Percentiles rank a stretch among this genome's conserved stretches.
Evolutionary conservation across 2,797 vertebrate genomes (phyloP).

Genomic region (Syndactyla subalaris): DNA sequence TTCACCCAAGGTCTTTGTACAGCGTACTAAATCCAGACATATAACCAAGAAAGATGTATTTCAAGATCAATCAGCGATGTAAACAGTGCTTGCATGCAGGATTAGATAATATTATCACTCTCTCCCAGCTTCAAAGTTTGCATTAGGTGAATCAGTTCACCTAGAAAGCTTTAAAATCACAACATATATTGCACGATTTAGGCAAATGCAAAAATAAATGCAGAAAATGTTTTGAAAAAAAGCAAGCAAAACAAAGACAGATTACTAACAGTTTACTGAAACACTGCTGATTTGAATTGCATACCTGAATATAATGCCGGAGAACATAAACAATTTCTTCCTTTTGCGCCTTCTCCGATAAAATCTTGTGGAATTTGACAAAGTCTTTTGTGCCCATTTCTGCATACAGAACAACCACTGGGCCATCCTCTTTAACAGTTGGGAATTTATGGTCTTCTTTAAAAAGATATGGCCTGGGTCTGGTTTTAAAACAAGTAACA

Average conservation of each 20-base stretch:
- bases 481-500: conserved; percentile 73
- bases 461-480: conserved; percentile 89
- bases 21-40: not conserved
- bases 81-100: not conserved
- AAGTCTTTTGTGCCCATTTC: conserved; percentile 95
- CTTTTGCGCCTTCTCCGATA: conserved; percentile 85
- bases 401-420: conserved; percentile 91
- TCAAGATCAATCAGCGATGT: not conserved
- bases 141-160: not conserved
- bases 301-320: conserved; percentile 92
- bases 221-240: not conserved
- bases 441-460: conserved; percentile 92
- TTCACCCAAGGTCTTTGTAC: fast-evolving
- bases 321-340: conserved; percentile 89
- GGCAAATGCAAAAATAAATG: not conserved
- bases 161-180: not conserved
- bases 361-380: conserved; percentile 86
- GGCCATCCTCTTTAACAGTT: conserved; percentile 79
- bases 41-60: not conserved
- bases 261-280: not conserved
- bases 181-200: not conserved
- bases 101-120: not conserved
- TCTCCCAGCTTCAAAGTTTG: not conserved
- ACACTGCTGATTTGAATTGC: conserved; percentile 3
- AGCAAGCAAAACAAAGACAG: not conserved